Evolutionary conservation across 2,888 invertebrate species (phyloP), one percentile per base, ranked within the genome.

Genomic region (Drosophila formosana): DNA sequence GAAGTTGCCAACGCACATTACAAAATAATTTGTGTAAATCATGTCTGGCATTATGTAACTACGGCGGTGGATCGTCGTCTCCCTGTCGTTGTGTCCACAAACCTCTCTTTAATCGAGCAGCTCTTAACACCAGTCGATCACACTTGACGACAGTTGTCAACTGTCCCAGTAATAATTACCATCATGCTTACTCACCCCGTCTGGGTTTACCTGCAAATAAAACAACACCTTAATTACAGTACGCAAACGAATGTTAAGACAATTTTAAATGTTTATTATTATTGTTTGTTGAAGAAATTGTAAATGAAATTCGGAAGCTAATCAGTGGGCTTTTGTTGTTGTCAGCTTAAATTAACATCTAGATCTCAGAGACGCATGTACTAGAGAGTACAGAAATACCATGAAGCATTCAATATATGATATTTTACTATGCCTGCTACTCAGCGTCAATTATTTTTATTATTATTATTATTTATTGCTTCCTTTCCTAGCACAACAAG

Each of bases 21-120:
- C 85, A 84, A 82, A 87, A 85, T 88, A 88, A 82, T 83, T 85
- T 88, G 85, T 85, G 86, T 79, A 88, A 88, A 83, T 82, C 82
- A 85, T 85, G 72, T 69, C 66, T 66, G 66, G 50, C 76, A 72
- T 87, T 82, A 82, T 85, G 49, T 85, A 82, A 88, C 61, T 18
- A n/a, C 26, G 25, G 6, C 37, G 37, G 50, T 41, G 30, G 3
- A 34, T 34, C 34, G 34, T n/a, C 11, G 34, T 39, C 25, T 7
- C 9, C 26, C 11, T 51, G 5, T 25, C 23, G 50, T 11, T 26
- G n/a, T 39, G 25, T 9, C 9, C 26, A 32, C 8, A 41, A 43
- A 26, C 13, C 46, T 26, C 63, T 45, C 61, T 60, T 63, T 69
- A 78, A 78, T 73, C 73, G 78, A 72, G 41, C 41, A 46, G 64